Conservation (phyloP, 2,797 vertebrate genomes). For the Cossypha dichroa region DNA sequence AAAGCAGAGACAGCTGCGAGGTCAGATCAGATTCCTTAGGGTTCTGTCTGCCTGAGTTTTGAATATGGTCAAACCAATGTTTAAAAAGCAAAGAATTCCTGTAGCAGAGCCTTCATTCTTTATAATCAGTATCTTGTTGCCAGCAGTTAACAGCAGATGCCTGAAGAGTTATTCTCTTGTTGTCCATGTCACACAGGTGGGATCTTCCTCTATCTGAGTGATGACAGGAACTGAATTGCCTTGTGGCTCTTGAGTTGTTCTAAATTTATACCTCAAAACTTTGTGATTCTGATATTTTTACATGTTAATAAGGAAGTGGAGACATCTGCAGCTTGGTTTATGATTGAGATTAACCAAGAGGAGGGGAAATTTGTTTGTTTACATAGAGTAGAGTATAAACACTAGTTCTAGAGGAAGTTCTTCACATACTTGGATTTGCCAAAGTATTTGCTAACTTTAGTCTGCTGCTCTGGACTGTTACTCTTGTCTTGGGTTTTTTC, state of each 20-base stretch:
- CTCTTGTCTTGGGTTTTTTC: background rate
- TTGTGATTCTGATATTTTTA: background rate
- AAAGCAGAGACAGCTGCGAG: background rate
- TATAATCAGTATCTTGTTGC: background rate
- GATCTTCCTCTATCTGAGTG: background rate
- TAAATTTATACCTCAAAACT: background rate
- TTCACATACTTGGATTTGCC: background rate
- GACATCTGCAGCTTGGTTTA: background rate
- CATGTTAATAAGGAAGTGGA: background rate
- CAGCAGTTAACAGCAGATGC: background rate
- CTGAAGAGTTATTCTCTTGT: background rate
- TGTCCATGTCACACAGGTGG: background rate
- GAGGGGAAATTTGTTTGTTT: background rate
- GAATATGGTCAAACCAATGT: background rate
- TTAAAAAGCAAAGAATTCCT: background rate
- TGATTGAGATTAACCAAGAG: background rate
- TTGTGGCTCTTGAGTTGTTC: background rate
- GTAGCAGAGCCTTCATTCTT: background rate
- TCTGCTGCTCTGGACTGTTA: background rate
- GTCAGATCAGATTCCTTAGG: background rate
- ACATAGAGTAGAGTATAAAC: background rate
- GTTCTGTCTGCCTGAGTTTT: background rate
- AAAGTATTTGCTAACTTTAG: background rate
- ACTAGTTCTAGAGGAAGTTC: background rate
- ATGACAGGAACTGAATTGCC: background rate